Conservation (phyloP, 2,797 vertebrate genomes). For the Lepus oiostolus region DNA sequence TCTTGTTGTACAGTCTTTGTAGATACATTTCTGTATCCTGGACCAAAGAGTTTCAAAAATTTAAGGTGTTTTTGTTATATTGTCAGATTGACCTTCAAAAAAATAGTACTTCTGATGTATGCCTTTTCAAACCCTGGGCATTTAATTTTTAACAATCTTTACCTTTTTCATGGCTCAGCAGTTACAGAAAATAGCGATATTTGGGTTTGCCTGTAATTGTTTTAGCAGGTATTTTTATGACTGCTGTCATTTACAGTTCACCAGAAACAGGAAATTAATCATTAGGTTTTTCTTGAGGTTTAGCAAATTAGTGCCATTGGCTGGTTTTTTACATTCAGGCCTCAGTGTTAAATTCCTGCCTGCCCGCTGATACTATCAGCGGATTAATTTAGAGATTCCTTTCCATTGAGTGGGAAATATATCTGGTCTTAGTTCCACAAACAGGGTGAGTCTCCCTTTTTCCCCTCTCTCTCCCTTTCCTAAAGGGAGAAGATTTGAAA, state of each 20-base stretch:
- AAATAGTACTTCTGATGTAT: background rate
- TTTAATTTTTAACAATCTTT: slow-evolving; percentile 40
- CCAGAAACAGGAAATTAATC: slow-evolving; percentile 49
- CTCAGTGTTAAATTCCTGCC: slow-evolving; percentile 47
- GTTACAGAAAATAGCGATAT: slow-evolving; percentile 40
- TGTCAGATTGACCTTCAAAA: slow-evolving; percentile 28
- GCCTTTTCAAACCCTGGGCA: slow-evolving; percentile 7
- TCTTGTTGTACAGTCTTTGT: slow-evolving; percentile 35
- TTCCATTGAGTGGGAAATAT: slow-evolving; percentile 18
- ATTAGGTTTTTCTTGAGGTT: slow-evolving; percentile 45
- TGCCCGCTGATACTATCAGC: background rate
- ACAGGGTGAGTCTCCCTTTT: background rate
- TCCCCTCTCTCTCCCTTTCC: background rate
- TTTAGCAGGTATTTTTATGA: slow-evolving; percentile 54
- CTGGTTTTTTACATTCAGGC: slow-evolving; percentile 50
- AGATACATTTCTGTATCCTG: slow-evolving; percentile 37
- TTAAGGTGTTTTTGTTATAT: background rate
- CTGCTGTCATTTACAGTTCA: slow-evolving; percentile 32
- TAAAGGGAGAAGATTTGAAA: background rate
- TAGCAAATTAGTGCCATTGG: slow-evolving; percentile 59
- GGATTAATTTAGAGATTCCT: slow-evolving; percentile 46
- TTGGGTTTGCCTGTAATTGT: slow-evolving; percentile 46
- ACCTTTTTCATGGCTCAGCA: slow-evolving; percentile 26
- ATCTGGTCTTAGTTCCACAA: background rate
- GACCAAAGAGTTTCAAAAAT: background rate